A percentile compares a stretch with the other conserved stretches of the same genome.
Evolutionary conservation across 2,888 invertebrate species (phyloP).

Genomic region (Galeruca laticollis): DNA sequence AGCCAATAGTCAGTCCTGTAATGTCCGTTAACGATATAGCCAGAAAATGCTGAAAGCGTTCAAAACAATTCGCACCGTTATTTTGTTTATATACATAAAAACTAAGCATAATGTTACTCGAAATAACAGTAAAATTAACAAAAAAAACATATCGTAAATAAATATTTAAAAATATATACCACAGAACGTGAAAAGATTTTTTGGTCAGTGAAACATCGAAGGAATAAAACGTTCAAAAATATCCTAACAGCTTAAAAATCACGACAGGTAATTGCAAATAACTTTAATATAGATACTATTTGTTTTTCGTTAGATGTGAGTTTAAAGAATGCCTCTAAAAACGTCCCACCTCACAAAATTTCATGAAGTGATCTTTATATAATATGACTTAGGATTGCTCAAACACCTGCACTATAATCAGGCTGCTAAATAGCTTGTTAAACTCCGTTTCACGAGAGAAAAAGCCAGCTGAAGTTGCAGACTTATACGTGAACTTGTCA

Average conservation of each 20-base stretch:
- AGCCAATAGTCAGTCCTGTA: conserved; percentile 28
- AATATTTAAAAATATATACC: conserved; percentile 17
- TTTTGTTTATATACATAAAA: conserved; percentile 9
- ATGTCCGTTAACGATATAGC: conserved; percentile 22
- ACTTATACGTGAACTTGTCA: no score
- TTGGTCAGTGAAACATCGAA: not conserved
- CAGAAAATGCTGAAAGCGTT: not conserved
- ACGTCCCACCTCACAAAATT: no score
- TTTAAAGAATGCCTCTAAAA: no score
- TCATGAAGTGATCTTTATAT: no score
- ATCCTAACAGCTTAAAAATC: not conserved
- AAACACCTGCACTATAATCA: no score
- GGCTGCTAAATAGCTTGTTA: no score
- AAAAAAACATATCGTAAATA: conserved; percentile 23
- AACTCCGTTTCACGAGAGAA: no score
- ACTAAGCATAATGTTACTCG: conserved; percentile 3
- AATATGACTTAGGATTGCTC: no score
- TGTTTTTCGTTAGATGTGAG: no score
- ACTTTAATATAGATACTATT: no score
- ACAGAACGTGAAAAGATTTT: conserved; percentile 9
- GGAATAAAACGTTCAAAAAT: not conserved
- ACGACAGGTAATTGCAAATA: no score
- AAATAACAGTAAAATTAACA: conserved; percentile 19
- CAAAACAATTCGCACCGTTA: conserved; percentile 1
- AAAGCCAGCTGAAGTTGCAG: no score